Evolutionary conservation across 2,797 vertebrate genomes (phyloP).

Genomic region (Merluccius polli): DNA sequence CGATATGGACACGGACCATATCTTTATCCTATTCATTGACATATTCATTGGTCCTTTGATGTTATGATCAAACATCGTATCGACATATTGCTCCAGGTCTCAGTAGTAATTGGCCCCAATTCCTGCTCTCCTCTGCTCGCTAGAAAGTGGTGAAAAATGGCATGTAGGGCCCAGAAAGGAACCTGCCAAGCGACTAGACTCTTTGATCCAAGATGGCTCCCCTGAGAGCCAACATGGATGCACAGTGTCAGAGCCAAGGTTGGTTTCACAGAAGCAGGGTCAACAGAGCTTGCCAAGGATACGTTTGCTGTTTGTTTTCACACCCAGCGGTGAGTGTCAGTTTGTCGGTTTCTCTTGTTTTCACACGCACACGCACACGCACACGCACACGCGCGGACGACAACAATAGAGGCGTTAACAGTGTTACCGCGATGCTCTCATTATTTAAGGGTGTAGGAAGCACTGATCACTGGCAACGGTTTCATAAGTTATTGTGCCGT

Average conservation of each 20-base stretch:
- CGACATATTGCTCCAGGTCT: constrained; percentile 40
- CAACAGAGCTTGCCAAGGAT: constrained; percentile 55
- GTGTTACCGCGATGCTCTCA: background rate
- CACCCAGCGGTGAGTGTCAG: constrained; percentile 36
- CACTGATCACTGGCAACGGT: too few species aligned
- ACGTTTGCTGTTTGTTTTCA: constrained; percentile 67
- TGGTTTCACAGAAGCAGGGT: constrained; percentile 58
- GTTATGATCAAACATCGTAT: constrained; percentile 62
- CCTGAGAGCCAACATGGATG: constrained; percentile 62
- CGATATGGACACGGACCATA: constrained; percentile 36
- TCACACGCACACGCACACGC: background rate
- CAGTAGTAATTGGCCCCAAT: background rate
- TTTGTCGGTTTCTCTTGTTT: background rate
- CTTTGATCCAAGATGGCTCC: constrained; percentile 70
- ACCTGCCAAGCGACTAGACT: constrained; percentile 65
- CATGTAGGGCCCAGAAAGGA: constrained; percentile 59
- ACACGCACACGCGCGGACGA: background rate
- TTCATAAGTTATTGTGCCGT: background rate
- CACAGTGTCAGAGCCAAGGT: constrained; percentile 57
- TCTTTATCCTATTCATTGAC: constrained; percentile 43
- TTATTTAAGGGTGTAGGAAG: background rate
- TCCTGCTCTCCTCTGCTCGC: constrained; percentile 29
- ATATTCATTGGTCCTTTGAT: constrained; percentile 62
- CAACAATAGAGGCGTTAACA: background rate
- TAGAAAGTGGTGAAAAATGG: constrained; percentile 51